phyloP scores from a whole-genome alignment of 2,113 vertebrate genomes.

The Urocynchramus pylzowi region DNA sequence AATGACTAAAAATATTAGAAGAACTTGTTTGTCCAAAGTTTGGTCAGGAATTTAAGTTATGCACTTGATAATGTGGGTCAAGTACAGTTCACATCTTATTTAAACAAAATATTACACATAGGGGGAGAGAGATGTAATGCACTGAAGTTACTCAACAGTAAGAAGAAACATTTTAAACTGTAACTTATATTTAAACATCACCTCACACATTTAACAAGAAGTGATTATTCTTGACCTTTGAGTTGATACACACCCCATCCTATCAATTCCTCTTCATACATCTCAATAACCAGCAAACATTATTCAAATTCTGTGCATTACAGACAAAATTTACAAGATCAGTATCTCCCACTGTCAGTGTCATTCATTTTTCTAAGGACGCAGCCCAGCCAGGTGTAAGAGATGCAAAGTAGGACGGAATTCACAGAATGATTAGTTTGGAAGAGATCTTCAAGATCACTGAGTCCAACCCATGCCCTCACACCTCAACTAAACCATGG shows the following conservation, averaged over 20 bases:
- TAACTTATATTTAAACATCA: slow-evolving; percentile 9
- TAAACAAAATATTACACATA: slow-evolving; percentile 18
- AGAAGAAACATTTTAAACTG: slow-evolving; percentile 6
- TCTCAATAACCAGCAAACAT: not conserved
- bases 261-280: not conserved
- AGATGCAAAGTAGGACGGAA: not conserved
- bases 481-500: not conserved
- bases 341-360: not conserved
- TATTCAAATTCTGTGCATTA: not conserved
- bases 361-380: not conserved
- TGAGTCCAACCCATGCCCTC: not conserved
- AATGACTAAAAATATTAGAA: slow-evolving; percentile 22
- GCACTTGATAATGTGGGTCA: slow-evolving; percentile 58
- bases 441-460: not conserved
- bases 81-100: slow-evolving; percentile 62
- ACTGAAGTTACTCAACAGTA: not conserved
- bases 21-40: slow-evolving; percentile 8
- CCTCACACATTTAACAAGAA: not conserved
- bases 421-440: not conserved
- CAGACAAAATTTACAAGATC: not conserved
- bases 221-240: not conserved
- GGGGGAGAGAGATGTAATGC: not conserved
- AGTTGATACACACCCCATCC: not conserved
- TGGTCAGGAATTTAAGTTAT: slow-evolving; percentile 66
- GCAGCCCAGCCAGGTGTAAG: not conserved